These are phyloP conservation scores for Bimastos eiseni DNA, from an alignment of 2,888 invertebrate genomes.

Conservation along the genomic window DNA sequence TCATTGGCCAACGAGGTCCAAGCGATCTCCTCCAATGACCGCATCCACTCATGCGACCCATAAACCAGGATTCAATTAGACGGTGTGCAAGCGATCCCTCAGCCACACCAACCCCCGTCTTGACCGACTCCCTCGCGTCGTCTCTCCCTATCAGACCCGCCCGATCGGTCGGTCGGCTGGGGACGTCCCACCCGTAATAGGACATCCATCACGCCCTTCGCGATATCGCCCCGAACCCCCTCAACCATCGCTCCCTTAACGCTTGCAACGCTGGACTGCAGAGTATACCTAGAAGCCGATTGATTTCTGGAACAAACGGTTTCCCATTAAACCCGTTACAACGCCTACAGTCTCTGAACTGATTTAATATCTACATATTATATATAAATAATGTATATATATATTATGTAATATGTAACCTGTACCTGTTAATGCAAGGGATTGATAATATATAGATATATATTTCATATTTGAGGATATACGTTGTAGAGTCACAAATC, in stretches of 20 bases:
- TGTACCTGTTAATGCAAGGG: too few species aligned
- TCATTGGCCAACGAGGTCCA: not conserved
- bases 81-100: not conserved
- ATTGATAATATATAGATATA: too few species aligned
- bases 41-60: not conserved
- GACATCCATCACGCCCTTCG: constrained; percentile 6
- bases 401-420: too few species aligned
- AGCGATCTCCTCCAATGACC: not conserved
- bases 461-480: too few species aligned
- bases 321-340: constrained; percentile 13
- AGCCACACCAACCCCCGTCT: not conserved
- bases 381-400: not conserved
- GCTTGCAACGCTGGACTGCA: not conserved
- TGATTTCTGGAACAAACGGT: constrained; percentile 6
- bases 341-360: not conserved
- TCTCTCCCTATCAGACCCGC: not conserved
- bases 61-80: constrained; percentile 13
- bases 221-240: not conserved
- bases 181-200: constrained; percentile 13
- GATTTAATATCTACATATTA: not conserved
- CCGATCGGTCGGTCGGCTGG: not conserved
- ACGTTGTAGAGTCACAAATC: too few species aligned
- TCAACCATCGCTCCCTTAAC: not conserved
- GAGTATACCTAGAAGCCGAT: not conserved
- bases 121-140: not conserved